Percentiles rank a stretch among this genome's conserved stretches.
These are phyloP conservation scores for Otis tarda DNA, from an alignment of 2,113 vertebrate genomes.

Conservation along the genomic window DNA sequence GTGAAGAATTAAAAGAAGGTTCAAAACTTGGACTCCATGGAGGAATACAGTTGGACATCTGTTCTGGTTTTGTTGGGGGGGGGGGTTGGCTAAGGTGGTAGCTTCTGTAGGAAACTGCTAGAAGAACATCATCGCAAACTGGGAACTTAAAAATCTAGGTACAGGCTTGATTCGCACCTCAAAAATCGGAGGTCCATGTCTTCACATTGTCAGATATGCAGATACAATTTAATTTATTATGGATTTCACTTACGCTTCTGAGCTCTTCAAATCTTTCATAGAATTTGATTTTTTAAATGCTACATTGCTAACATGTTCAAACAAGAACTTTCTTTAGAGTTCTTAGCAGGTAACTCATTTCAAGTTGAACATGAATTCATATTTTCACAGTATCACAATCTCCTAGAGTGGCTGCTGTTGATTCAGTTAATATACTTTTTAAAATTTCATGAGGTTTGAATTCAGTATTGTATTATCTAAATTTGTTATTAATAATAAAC, in stretches of 20 bases:
- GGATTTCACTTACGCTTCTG: background rate
- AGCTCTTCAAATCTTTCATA: background rate
- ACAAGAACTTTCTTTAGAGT: background rate
- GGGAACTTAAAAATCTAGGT: background rate
- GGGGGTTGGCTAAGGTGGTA: too few species aligned
- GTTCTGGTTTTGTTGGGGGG: too few species aligned
- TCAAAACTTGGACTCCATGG: background rate
- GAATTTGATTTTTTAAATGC: background rate
- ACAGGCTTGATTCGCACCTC: background rate
- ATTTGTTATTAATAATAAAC: background rate
- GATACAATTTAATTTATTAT: background rate
- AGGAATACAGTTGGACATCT: background rate
- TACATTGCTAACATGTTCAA: accelerated
- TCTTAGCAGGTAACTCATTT: background rate
- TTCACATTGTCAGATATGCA: background rate
- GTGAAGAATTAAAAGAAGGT: background rate
- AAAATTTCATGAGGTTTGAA: background rate
- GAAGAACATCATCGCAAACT: background rate
- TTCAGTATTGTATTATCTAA: background rate
- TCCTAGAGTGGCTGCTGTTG: background rate
- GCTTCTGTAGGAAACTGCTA: too few species aligned
- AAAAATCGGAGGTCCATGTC: background rate
- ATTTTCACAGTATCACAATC: background rate
- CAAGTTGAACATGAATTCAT: background rate
- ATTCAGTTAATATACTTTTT: background rate